phyloP scores from a whole-genome alignment of 2,113 vertebrate genomes.

The Sinocyclocheilus maitianheensis region DNA sequence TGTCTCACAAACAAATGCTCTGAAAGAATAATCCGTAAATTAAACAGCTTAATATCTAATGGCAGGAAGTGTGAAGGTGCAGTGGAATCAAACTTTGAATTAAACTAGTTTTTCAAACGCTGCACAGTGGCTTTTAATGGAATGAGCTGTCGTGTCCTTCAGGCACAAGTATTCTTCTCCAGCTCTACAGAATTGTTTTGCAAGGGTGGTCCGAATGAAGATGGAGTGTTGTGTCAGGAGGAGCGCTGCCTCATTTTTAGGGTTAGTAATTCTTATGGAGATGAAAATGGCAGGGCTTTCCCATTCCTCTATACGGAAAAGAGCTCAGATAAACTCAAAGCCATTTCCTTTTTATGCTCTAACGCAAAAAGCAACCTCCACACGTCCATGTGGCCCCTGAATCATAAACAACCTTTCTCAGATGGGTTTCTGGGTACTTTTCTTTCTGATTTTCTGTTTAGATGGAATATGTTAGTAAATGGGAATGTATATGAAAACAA shows the following conservation, averaged over 20 bases:
- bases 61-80: conserved; percentile 20
- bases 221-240: conserved; percentile 36
- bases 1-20: conserved; percentile 12
- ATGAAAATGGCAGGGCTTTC: conserved; percentile 46
- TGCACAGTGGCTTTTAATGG: not conserved
- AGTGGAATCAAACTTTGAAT: conserved; percentile 21
- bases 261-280: conserved; percentile 44
- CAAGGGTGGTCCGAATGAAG: conserved; percentile 34
- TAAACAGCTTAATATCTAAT: conserved; percentile 27
- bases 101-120: conserved; percentile 36
- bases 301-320: conserved; percentile 14
- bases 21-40: conserved; percentile 30
- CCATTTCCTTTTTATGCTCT: conserved; percentile 30
- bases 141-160: conserved; percentile 27
- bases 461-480: not conserved
- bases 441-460: conserved; percentile 20
- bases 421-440: conserved; percentile 14
- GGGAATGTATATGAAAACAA: not conserved
- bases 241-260: conserved; percentile 36
- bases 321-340: conserved; percentile 48
- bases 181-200: conserved; percentile 25
- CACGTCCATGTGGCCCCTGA: conserved; percentile 10
- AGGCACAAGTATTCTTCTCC: conserved; percentile 33
- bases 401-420: conserved; percentile 25
- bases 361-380: conserved; percentile 23